Percentiles rank a stretch among this genome's conserved stretches.
Evolutionary conservation across 2,797 vertebrate species (phyloP).

Genomic region (Yasuhikotakia modesta): DNA sequence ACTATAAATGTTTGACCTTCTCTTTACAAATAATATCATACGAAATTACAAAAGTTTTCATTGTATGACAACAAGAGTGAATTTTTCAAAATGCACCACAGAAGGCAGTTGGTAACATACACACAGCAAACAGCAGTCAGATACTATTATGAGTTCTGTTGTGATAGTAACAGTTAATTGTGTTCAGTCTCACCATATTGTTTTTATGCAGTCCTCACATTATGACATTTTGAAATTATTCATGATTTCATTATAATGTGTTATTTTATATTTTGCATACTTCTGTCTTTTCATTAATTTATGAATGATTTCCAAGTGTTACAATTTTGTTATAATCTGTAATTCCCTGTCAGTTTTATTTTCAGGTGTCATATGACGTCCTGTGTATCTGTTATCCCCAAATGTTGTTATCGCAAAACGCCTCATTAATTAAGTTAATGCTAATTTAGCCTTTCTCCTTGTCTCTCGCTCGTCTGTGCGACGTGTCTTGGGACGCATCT

Average conservation of each 20-base stretch:
- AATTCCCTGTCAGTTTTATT: constrained; percentile 19
- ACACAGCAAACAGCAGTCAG: constrained; percentile 22
- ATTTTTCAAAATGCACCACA: constrained; percentile 6
- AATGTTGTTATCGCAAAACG: constrained; percentile 40
- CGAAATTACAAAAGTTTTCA: constrained; percentile 44
- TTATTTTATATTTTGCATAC: not conserved
- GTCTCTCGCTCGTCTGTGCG: constrained; percentile 31
- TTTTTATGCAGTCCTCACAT: not conserved
- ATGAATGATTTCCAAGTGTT: not conserved
- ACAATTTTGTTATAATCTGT: constrained; percentile 2
- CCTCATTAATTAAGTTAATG: constrained; percentile 51
- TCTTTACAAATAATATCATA: constrained; percentile 29
- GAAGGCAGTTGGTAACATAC: constrained; percentile 22
- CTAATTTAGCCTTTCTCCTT: constrained; percentile 49
- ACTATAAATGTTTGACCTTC: constrained; percentile 49
- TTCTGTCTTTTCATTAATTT: not conserved
- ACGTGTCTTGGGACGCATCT: constrained; percentile 41
- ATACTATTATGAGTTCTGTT: not conserved
- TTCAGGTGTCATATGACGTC: constrained; percentile 37
- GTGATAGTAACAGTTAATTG: not conserved
- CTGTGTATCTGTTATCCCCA: constrained; percentile 2
- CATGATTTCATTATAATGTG: not conserved
- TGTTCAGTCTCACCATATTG: not conserved
- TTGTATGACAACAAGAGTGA: constrained; percentile 26
- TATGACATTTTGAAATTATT: not conserved